Percentiles rank a stretch among this genome's conserved stretches.
Evolutionary conservation across 2,888 invertebrate genomes (phyloP).

Genomic region (Spilosoma lubricipeda): DNA sequence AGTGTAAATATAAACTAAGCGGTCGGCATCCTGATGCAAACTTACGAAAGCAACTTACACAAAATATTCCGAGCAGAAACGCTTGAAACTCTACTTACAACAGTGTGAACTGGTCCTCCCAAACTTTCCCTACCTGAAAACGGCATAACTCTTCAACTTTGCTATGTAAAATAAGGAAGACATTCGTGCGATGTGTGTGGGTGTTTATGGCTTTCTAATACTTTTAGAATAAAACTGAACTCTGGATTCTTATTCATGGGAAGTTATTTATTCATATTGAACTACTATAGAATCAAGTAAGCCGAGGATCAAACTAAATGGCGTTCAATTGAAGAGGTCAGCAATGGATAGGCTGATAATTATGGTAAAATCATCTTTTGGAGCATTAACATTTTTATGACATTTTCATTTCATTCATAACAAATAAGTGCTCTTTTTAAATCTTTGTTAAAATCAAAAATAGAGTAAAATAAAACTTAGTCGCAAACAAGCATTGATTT

Average conservation of each 20-base stretch:
- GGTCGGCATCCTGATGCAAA: neutral
- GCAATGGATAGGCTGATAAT: no score
- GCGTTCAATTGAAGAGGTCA: no score
- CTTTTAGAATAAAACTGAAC: neutral
- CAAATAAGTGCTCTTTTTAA: no score
- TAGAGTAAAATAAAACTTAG: neutral
- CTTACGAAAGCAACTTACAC: conserved; percentile 16
- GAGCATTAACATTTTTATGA: no score
- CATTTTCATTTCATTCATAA: no score
- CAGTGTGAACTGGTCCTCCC: conserved; percentile 32
- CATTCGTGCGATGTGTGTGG: neutral
- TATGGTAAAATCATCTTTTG: no score
- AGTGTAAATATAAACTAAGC: conserved; percentile 9
- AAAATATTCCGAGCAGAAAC: conserved; percentile 19
- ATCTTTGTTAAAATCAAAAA: neutral
- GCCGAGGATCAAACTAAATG: no score
- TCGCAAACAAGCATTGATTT: neutral
- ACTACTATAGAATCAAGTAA: no score
- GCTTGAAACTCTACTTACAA: conserved; percentile 33
- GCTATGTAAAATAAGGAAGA: conserved; percentile 13
- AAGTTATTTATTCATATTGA: neutral
- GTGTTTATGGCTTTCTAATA: conserved; percentile 15
- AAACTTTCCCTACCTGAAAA: conserved; percentile 35
- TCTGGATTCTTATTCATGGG: neutral
- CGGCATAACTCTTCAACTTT: conserved; percentile 20